These are phyloP conservation scores for Agrochola lychnidis DNA, from an alignment of 2,888 invertebrate genomes.

Conservation along the genomic window DNA sequence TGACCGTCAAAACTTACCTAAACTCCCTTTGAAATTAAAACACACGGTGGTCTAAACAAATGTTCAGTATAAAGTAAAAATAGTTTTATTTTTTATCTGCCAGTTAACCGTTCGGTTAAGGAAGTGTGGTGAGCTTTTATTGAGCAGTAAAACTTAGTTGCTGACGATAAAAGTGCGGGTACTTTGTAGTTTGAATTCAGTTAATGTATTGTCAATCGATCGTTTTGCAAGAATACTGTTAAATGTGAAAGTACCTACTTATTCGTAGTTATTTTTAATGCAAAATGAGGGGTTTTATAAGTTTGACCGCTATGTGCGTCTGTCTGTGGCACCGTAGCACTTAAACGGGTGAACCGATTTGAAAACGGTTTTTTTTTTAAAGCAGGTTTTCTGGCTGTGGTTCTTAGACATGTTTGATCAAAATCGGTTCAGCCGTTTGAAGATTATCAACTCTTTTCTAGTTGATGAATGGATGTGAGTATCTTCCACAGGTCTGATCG, in stretches of 20 bases:
- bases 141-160: slow-evolving; percentile 70
- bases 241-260: background rate
- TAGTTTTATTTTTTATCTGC: slow-evolving; percentile 63
- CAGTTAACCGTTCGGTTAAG: slow-evolving; percentile 61
- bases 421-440: too few relatives aligned
- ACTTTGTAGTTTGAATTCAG: slow-evolving; percentile 69
- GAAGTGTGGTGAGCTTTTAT: slow-evolving; percentile 71
- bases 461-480: too few relatives aligned
- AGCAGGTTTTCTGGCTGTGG: too few relatives aligned
- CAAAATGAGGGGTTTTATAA: too few relatives aligned
- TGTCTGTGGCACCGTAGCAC: too few relatives aligned
- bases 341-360: too few relatives aligned
- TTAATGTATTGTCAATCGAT: slow-evolving; percentile 62
- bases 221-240: slow-evolving; percentile 40
- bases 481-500: too few relatives aligned
- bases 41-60: slow-evolving; percentile 60
- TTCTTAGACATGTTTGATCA: too few relatives aligned
- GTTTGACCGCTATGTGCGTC: too few relatives aligned
- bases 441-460: too few relatives aligned
- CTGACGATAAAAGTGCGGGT: slow-evolving; percentile 64
- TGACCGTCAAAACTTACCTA: slow-evolving; percentile 4
- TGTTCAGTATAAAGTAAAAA: slow-evolving; percentile 54
- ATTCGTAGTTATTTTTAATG: background rate
- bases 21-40: slow-evolving; percentile 25
- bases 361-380: too few relatives aligned